These are phyloP conservation scores for Nautilus pompilius DNA, from an alignment of 1,140 invertebrate species.

Conservation along the genomic window DNA sequence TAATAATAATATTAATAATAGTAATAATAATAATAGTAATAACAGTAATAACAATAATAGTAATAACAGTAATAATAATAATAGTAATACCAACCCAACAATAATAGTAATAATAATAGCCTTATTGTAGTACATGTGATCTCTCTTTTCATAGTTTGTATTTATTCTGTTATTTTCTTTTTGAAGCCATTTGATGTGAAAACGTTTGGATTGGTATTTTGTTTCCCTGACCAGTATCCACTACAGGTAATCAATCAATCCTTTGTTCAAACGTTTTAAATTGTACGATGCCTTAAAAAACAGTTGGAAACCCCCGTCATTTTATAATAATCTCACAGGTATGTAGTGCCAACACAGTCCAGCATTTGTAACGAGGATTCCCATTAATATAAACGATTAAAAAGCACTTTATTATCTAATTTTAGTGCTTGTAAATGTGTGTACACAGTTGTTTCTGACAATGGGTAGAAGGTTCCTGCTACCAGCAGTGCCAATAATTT, in stretches of 20 bases:
- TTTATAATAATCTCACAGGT: background rate
- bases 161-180: conserved; percentile 5
- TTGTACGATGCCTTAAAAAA: background rate
- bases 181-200: conserved; percentile 49
- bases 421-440: no score
- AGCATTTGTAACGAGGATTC: conserved; percentile 1
- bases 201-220: conserved; percentile 26
- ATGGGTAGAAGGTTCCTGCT: background rate
- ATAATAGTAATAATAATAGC: no score
- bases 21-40: no score
- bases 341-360: conserved; percentile 5
- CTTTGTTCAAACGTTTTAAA: background rate
- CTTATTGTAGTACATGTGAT: background rate
- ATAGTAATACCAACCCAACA: no score
- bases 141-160: background rate
- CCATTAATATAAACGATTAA: no score
- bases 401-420: no score
- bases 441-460: no score
- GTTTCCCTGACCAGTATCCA: conserved; percentile 36
- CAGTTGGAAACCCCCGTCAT: background rate
- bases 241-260: conserved; percentile 22
- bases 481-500: conserved; percentile 1
- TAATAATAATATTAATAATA: no score
- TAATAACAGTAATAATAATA: no score
- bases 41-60: no score